Evolutionary conservation across 2,113 vertebrate species (phyloP).

Genomic region (Callithrix jacchus): DNA sequence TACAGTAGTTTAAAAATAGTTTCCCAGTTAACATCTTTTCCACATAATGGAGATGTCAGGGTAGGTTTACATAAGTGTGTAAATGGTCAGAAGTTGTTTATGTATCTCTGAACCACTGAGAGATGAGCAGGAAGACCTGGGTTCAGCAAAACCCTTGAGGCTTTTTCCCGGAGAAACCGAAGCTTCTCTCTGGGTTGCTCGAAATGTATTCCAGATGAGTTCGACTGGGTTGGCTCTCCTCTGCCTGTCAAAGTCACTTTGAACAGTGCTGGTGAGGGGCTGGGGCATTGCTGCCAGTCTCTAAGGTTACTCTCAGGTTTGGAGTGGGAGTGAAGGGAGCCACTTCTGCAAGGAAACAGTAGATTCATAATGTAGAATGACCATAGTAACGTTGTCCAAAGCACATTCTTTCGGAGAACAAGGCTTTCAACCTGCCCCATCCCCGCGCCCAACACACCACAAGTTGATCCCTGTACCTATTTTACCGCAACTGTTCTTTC

Average conservation of each 20-base stretch:
- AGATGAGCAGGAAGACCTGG: background rate
- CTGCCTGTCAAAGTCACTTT: background rate
- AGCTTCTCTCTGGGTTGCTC: background rate
- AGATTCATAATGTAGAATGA: background rate
- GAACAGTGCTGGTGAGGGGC: background rate
- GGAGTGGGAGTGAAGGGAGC: background rate
- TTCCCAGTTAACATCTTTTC: slow-evolving; percentile 41
- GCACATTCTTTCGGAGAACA: slow-evolving; percentile 9
- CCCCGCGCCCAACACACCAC: background rate
- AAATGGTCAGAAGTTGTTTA: slow-evolving; percentile 27
- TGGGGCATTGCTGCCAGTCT: background rate
- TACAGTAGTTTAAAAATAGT: slow-evolving; percentile 53
- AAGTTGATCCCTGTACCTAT: background rate
- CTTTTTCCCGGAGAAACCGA: background rate
- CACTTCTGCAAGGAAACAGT: background rate
- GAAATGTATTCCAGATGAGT: background rate
- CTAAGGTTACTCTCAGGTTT: background rate
- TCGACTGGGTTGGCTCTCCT: background rate
- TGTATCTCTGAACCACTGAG: background rate
- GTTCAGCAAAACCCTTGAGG: background rate
- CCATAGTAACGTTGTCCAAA: background rate
- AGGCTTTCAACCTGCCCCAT: background rate
- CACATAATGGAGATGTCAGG: slow-evolving; percentile 46
- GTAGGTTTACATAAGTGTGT: slow-evolving; percentile 18
- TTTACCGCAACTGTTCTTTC: background rate